These are phyloP conservation scores for Oceanodroma tethys DNA, from an alignment of 2,113 vertebrate species.

Conservation along the genomic window DNA sequence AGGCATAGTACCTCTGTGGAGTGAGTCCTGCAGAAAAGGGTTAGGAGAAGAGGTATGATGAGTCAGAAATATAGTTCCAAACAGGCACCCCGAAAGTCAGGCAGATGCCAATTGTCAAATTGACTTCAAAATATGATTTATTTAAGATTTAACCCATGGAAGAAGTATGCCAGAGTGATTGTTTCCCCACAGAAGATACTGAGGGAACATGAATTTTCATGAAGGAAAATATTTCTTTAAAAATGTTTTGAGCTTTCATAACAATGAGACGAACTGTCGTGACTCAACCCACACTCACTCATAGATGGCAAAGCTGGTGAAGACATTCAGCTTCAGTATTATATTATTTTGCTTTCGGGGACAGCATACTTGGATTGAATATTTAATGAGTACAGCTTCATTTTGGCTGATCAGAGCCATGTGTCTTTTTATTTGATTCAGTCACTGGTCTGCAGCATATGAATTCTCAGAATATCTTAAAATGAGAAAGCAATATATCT, in stretches of 20 bases:
- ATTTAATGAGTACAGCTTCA: not conserved
- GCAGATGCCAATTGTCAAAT: not conserved
- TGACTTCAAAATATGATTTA: not conserved
- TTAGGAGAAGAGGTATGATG: not conserved
- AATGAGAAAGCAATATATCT: not conserved
- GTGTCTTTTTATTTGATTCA: not conserved
- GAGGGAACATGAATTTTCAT: not conserved
- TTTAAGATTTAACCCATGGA: not conserved
- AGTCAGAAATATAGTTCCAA: not conserved
- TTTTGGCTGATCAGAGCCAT: not conserved
- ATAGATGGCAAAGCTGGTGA: not conserved
- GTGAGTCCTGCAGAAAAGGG: not conserved
- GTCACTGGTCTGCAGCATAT: not conserved
- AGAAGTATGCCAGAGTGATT: not conserved
- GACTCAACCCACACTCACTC: not conserved
- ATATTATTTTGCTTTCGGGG: not conserved
- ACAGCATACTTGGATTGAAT: not conserved
- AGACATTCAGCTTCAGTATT: not conserved
- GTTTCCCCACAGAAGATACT: not conserved
- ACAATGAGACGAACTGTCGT: not conserved
- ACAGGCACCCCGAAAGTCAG: not conserved
- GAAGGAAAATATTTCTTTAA: not conserved
- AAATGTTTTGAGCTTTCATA: conserved; percentile 2
- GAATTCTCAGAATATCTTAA: not conserved
- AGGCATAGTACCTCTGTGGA: not conserved